Conservation (phyloP, 2,113 vertebrate species). For the Podocnemis expansa region DNA sequence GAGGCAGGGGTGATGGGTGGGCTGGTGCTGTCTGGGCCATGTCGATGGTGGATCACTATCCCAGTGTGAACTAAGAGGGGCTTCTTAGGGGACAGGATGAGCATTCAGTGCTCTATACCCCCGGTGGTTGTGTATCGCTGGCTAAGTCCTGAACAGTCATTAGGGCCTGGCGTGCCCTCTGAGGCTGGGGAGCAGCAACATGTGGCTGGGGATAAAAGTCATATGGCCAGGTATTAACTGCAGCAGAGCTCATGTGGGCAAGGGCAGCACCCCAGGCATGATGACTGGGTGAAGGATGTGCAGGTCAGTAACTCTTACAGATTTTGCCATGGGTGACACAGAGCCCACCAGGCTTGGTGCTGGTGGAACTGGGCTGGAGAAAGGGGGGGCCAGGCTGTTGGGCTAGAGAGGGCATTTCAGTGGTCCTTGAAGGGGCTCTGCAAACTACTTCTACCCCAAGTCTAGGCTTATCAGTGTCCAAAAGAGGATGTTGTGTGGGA, state of each 20-base stretch:
- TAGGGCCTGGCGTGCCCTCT: not conserved
- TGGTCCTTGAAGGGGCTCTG: not conserved
- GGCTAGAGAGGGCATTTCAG: not conserved
- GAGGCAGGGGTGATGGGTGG: not conserved
- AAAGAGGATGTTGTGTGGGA: not conserved
- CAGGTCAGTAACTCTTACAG: not conserved
- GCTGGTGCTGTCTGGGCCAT: not conserved
- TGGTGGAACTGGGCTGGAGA: not conserved
- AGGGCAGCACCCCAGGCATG: too few relatives aligned
- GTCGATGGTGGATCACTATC: not conserved
- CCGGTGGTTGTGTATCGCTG: too few relatives aligned
- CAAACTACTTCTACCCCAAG: not conserved
- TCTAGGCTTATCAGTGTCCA: not conserved
- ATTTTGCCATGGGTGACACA: not conserved
- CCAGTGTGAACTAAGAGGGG: too few relatives aligned
- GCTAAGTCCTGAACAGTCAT: too few relatives aligned
- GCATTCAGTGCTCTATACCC: too few relatives aligned
- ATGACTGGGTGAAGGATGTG: too few relatives aligned
- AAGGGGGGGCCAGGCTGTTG: not conserved
- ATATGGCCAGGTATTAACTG: too few relatives aligned
- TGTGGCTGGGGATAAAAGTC: too few relatives aligned
- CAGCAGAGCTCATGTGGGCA: too few relatives aligned
- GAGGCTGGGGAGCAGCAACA: too few relatives aligned
- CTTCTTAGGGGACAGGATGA: too few relatives aligned
- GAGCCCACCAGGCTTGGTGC: not conserved